Conservation (phyloP, 2,113 vertebrate species). For the Dicentrarchus labrax region DNA sequence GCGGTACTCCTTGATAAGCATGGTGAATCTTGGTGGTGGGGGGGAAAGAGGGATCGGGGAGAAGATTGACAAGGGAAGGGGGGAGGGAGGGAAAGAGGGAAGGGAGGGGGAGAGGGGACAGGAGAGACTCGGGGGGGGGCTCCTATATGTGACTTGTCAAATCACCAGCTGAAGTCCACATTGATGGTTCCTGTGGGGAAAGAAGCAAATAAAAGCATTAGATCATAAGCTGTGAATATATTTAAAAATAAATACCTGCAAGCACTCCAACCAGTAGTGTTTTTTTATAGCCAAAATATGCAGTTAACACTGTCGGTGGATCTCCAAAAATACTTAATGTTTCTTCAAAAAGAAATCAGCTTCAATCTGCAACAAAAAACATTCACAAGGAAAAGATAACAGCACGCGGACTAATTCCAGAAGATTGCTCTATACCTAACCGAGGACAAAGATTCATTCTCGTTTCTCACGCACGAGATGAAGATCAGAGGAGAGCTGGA, state of each 20-base stretch:
- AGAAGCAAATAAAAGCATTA: conserved; percentile 20
- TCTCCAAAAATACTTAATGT: conserved; percentile 19
- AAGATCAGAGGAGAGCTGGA: conserved; percentile 11
- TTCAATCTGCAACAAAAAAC: conserved; percentile 22
- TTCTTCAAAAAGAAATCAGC: conserved; percentile 25
- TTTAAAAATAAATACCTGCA: conserved; percentile 13
- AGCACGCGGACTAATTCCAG: neutral
- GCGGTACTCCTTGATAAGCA: conserved; percentile 98
- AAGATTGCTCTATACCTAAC: conserved; percentile 25
- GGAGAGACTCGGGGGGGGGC: conserved; percentile 25
- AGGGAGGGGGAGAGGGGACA: conserved; percentile 51
- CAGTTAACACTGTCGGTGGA: neutral
- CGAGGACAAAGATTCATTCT: conserved; percentile 12
- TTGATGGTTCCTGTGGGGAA: conserved; percentile 66
- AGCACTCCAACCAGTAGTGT: neutral
- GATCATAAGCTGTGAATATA: neutral
- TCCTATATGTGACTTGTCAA: conserved; percentile 68
- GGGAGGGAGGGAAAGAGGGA: conserved; percentile 49
- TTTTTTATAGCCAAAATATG: conserved; percentile 21
- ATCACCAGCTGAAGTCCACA: conserved; percentile 67
- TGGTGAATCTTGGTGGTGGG: conserved; percentile 86
- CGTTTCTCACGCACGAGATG: conserved; percentile 33
- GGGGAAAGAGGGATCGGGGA: conserved; percentile 64
- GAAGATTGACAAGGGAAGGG: conserved; percentile 65
- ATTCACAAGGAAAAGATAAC: conserved; percentile 3